Evolutionary conservation across 2,113 vertebrate species (phyloP), one percentile per base, ranked within the genome.

Genomic region (Gavialis gangeticus): DNA sequence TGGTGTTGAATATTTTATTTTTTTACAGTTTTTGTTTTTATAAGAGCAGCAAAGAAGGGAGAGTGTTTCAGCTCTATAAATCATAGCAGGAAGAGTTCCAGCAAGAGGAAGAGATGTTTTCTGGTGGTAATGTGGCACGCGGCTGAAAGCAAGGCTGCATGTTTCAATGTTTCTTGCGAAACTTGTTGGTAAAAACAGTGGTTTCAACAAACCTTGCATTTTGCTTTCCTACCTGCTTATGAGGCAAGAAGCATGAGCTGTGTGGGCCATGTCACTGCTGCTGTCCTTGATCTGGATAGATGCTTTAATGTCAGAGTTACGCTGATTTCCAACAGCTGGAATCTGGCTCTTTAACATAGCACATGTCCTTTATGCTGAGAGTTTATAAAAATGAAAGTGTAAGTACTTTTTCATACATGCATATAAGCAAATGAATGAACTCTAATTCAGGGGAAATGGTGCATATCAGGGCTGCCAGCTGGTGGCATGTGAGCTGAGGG

Each of bases 151-250:
- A 86, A 84, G 46, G 4, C 4, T 77, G 58, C 75, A 75, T 3
- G 3, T 62, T 91, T 89, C 92, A 63, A 93, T 88, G 82, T 85
- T 95, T 76, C 83, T n/a, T 82, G 66, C 91, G 87, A 81, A 95
- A 94, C 46, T 21, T 57, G 54, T 85, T 79, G 60, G 34, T 76
- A 69, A 84, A 84, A 87, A 34, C 24, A 56, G 82, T 22, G 66
- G 55, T 83, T 82, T 2, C 15, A 63, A 84, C 46, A 89, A 93
- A 76, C 58, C 69, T 1, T 64, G 34, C 4, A 1, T 86, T 92
- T 91, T 87, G 46, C 21, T 91, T 85, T 93, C 76, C 55, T 76
- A 60, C 75, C 14, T 46, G 46, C 46, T 30, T 66, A 56, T 75
- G 86, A 87, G 7, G 34, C 62, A 58, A 75, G 10, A 75, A 88